A percentile compares a stretch with the other conserved stretches of the same genome.
phyloP scores from a whole-genome alignment of 2,113 vertebrate species.

The Jacana jacana region DNA sequence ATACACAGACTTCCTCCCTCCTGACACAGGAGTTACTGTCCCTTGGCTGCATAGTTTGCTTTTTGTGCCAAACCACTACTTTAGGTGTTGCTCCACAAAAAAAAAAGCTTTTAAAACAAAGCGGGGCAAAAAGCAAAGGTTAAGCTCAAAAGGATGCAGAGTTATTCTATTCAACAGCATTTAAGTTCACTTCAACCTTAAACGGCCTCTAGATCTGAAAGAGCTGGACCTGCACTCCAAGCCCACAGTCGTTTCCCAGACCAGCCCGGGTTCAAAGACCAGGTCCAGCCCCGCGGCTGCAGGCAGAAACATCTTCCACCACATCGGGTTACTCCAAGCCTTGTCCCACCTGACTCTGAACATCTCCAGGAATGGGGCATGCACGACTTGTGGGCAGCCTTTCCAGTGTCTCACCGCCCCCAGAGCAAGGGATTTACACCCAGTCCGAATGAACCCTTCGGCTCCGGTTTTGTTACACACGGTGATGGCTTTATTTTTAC shows the following conservation, averaged over 20 bases:
- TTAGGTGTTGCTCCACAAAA: rapidly evolving
- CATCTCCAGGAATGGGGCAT: not conserved
- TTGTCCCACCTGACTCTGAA: rapidly evolving
- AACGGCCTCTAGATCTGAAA: not conserved
- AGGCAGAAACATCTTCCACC: not conserved
- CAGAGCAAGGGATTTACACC: rapidly evolving
- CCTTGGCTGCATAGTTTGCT: not conserved
- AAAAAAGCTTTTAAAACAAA: not conserved
- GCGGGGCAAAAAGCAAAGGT: rapidly evolving
- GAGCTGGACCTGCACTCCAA: too few species aligned
- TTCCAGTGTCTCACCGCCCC: not conserved
- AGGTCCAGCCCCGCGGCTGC: too few species aligned
- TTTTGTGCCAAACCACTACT: not conserved
- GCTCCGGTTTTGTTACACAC: not conserved
- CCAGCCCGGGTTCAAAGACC: rapidly evolving
- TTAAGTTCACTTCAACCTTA: not conserved
- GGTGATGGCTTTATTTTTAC: rapidly evolving
- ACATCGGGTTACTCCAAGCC: not conserved
- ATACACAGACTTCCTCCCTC: not conserved
- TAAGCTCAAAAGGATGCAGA: not conserved
- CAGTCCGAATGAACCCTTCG: rapidly evolving
- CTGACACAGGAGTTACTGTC: not conserved
- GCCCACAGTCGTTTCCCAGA: rapidly evolving
- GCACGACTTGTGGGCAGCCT: not conserved
- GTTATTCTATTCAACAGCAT: not conserved